Base-by-base conservation (phyloP, 1,140 invertebrate genomes). In the Drosophila nebulosa region DNA sequence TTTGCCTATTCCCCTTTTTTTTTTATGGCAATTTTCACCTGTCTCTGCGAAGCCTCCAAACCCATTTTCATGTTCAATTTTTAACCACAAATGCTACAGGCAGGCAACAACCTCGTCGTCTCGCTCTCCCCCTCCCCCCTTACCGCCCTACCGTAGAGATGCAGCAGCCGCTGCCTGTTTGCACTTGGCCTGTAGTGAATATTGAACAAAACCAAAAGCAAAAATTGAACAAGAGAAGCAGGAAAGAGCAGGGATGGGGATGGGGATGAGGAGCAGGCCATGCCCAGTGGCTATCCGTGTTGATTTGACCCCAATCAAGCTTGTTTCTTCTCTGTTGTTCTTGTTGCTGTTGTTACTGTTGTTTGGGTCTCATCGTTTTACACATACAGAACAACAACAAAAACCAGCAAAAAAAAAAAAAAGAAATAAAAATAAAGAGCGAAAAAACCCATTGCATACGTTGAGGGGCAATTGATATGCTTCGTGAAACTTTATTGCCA, bases 251-350 rank as follows among this genome's bases (percentile, higher is more conserved):
- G 32, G 35, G 16, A 12, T 21, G 10, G 58, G 26, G 7, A 46
- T 14, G 21, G 21, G 24, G 27, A 26, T 53, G 42, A 27, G 42
- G 21, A n/a, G 26, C 52, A n/a, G 27, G 21, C 50, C 42, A 46
- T 26, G 16, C 30, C 32, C 42, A 65, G 32, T 65, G 62, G 36
- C 46, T 32, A 74, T 61, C 67, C 60, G 64, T 69, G 73, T 77
- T 69, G 73, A 80, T 65, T 81, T 81, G 74, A 81, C 78, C 78
- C 69, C 78, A 77, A 81, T 80, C 74, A 81, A 64, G 69, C 73
- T 63, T 74, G 76, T 65, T 64, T 57, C 69, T 36, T 9, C 16
- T 53, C 69, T 53, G 66, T 74, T 74, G 64, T 61, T 75, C 21
- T 35, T 66, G 71, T 27, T 56, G 53, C 18, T 61, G 35, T 39